Percentiles rank a stretch among this genome's conserved stretches.
phyloP scores from a whole-genome alignment of 2,888 invertebrate species.

The Drosophila nigritarsus region DNA sequence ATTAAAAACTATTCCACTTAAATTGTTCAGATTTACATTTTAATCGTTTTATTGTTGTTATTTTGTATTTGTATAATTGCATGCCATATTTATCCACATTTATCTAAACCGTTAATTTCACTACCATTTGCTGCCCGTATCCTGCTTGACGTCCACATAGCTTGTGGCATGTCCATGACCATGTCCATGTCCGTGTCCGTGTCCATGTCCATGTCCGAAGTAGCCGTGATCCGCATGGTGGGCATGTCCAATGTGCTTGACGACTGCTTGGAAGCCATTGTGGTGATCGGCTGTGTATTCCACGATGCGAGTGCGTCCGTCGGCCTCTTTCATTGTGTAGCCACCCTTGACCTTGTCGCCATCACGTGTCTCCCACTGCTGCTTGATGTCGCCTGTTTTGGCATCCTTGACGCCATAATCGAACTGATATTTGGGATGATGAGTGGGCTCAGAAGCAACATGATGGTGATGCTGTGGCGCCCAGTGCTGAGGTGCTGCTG shows the following conservation, averaged over 20 bases:
- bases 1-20: fast-evolving
- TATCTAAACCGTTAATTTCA: neutral
- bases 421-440: slow-evolving; percentile 85
- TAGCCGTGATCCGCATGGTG: slow-evolving; percentile 59
- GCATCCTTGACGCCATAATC: slow-evolving; percentile 86
- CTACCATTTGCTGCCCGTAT: slow-evolving; percentile 61
- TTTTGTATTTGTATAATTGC: slow-evolving; percentile 19
- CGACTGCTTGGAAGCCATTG: slow-evolving; percentile 86
- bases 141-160: slow-evolving; percentile 79
- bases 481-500: slow-evolving; percentile 45
- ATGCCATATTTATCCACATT: slow-evolving; percentile 2
- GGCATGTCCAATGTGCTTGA: slow-evolving; percentile 85
- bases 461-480: slow-evolving; percentile 63
- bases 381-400: slow-evolving; percentile 86
- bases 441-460: slow-evolving; percentile 82
- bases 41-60: neutral
- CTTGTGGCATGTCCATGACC: slow-evolving; percentile 70
- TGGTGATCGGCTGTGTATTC: slow-evolving; percentile 86
- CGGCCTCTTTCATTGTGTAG: slow-evolving; percentile 86
- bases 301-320: slow-evolving; percentile 86
- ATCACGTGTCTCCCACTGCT: slow-evolving; percentile 86
- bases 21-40: neutral
- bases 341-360: slow-evolving; percentile 86
- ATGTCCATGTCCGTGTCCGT: neutral
- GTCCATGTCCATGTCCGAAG: slow-evolving; percentile 48